Base-by-base conservation (phyloP, 2,113 vertebrate species). In the Erinaceus europaeus region DNA sequence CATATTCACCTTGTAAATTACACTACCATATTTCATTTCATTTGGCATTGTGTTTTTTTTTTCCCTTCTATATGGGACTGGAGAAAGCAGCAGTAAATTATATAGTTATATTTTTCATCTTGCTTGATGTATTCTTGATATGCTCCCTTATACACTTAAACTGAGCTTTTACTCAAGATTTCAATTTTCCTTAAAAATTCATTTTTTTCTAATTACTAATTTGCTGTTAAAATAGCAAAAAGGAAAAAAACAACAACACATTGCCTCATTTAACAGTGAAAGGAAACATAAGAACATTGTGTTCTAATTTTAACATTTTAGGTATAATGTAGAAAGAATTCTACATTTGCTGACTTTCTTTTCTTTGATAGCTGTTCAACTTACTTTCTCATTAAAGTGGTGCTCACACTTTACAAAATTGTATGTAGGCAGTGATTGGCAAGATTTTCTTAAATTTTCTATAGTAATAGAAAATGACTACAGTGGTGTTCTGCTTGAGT, bases 151-250 rank as follows among this genome's bases (percentile, higher is more conserved):
- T 67, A 59, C 38, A 4, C 32, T 85, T 85, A 72, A 76, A 68
- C 86, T 88, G 53, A 89, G 46, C 59, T 21, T 62, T 76, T 23
- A 84, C 20, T 91, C 72, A 64, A 55, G 44, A 83, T 62, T 88
- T 94, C 92, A 2, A 42, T 91, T n/a, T n/a, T n/a, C n/a, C n/a
- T n/a, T n/a, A n/a, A n/a, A n/a, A n/a, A n/a, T n/a, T n/a, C n/a
- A n/a, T n/a, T n/a, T n/a, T n/a, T n/a, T n/a, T n/a, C n/a, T n/a
- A n/a, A n/a, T n/a, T n/a, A n/a, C n/a, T n/a, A n/a, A n/a, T n/a
- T n/a, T n/a, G n/a, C n/a, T n/a, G 29, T 21, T 29, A 84, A 74
- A 74, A 18, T 77, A 91, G 81, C 92, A 68, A 67, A 75, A 9
- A 6, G 69, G 83, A 23, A 82, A 88, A 80, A 52, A 32, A 46